phyloP scores from a whole-genome alignment of 92 coral and sea anemone genomes.

The Virgularia gustaviana region DNA sequence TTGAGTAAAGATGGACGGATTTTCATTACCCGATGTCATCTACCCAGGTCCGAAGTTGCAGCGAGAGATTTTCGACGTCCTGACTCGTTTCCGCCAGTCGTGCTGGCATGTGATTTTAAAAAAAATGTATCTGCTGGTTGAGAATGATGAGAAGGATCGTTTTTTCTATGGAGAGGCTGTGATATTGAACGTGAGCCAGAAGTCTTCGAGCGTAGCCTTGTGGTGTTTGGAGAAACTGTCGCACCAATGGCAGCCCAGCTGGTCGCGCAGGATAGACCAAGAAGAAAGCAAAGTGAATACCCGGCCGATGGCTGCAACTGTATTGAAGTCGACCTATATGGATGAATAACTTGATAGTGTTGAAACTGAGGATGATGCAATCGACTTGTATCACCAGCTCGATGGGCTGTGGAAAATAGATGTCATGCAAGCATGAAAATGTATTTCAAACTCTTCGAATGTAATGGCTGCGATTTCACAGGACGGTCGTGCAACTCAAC shows the following conservation, averaged over 20 bases:
- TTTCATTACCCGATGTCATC: slow-evolving; percentile 55
- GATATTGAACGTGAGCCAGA: slow-evolving; percentile 39
- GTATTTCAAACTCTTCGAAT: too few species aligned
- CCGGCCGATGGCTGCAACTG: slow-evolving; percentile 58
- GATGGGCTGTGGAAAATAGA: slow-evolving; percentile 25
- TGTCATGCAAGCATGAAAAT: too few species aligned
- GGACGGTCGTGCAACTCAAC: too few species aligned
- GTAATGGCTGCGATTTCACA: too few species aligned
- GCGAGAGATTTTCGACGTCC: slow-evolving; percentile 54
- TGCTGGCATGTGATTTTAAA: slow-evolving; percentile 47
- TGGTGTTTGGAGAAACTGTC: slow-evolving; percentile 53
- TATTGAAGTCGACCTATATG: slow-evolving; percentile 55
- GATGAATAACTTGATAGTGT: slow-evolving; percentile 56
- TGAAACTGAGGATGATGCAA: slow-evolving; percentile 37
- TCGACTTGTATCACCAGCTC: slow-evolving; percentile 48
- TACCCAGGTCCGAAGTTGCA: slow-evolving; percentile 59
- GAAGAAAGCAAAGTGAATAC: slow-evolving; percentile 16
- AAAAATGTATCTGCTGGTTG: slow-evolving; percentile 50
- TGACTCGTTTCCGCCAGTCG: slow-evolving; percentile 46
- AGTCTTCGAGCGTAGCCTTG: slow-evolving; percentile 43
- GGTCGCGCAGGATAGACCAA: slow-evolving; percentile 55
- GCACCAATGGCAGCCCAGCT: slow-evolving; percentile 57
- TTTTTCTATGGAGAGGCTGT: slow-evolving; percentile 42
- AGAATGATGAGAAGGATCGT: slow-evolving; percentile 32
- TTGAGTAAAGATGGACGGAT: slow-evolving; percentile 46